Evolutionary conservation across 2,888 invertebrate species (phyloP).

Genomic region (Andrena camellia): DNA sequence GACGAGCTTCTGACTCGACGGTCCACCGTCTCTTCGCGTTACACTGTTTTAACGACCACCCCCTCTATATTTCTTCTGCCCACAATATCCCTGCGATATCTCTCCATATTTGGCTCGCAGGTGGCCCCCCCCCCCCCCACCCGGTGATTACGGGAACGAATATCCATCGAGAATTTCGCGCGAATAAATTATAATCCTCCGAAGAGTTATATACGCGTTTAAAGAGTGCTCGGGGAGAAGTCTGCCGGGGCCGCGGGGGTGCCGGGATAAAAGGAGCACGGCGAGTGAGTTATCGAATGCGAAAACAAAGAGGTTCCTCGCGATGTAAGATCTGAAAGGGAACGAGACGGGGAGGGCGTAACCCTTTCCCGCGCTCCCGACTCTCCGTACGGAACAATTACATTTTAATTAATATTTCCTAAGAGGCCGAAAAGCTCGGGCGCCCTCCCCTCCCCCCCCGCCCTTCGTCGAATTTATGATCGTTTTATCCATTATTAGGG

Average conservation of each 20-base stretch:
- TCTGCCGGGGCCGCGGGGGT: slow-evolving; percentile 29
- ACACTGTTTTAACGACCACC: no score
- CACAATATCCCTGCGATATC: not conserved
- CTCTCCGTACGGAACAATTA: slow-evolving; percentile 84
- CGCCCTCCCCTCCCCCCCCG: slow-evolving; percentile 73
- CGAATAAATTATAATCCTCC: slow-evolving; percentile 36
- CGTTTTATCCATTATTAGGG: slow-evolving; percentile 85
- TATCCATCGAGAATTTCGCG: not conserved
- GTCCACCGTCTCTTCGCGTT: no score
- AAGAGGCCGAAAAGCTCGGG: slow-evolving; percentile 82
- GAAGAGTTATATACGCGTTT: slow-evolving; percentile 51
- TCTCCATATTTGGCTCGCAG: not conserved
- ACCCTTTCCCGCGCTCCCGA: slow-evolving; percentile 73
- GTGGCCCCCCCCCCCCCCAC: not conserved
- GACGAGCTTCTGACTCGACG: no score
- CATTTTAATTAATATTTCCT: slow-evolving; percentile 86
- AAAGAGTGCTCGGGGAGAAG: slow-evolving; percentile 49
- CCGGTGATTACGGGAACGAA: not conserved
- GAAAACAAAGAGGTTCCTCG: slow-evolving; percentile 81
- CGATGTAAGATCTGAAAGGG: slow-evolving; percentile 75
- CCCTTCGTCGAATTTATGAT: slow-evolving; percentile 84
- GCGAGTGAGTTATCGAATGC: slow-evolving; percentile 75
- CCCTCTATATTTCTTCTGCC: no score
- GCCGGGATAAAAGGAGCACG: slow-evolving; percentile 56
- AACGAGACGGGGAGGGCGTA: slow-evolving; percentile 58